Evolutionary conservation across 2,888 invertebrate genomes (phyloP).

Genomic region (Muschampia plurimacula): DNA sequence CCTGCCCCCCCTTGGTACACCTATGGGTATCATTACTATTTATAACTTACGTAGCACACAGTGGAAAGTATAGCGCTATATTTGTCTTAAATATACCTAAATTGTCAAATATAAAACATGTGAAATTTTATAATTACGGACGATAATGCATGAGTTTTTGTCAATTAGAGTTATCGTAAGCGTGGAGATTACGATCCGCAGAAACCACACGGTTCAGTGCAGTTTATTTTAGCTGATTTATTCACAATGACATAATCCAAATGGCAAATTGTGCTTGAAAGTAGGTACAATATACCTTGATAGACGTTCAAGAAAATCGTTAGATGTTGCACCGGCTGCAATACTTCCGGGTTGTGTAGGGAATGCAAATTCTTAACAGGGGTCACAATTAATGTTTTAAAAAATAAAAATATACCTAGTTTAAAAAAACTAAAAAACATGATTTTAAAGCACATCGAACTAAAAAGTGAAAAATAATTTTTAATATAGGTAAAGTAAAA

Average conservation of each 20-base stretch:
- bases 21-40: too few species aligned
- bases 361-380: constrained; percentile 14
- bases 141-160: background rate
- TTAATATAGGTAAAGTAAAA: too few species aligned
- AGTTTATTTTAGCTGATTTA: background rate
- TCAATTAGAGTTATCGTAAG: background rate
- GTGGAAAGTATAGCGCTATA: too few species aligned
- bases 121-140: background rate
- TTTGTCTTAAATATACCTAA: too few species aligned
- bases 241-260: background rate
- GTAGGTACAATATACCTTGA: background rate
- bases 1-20: too few species aligned
- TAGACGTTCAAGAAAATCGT: background rate
- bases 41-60: too few species aligned
- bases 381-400: too few species aligned
- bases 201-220: background rate
- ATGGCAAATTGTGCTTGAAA: background rate
- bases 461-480: too few species aligned
- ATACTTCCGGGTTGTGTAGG: background rate
- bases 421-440: too few species aligned
- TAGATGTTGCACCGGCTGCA: background rate
- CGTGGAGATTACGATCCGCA: background rate
- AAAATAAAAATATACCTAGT: too few species aligned
- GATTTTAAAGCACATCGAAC: too few species aligned
- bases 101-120: too few species aligned